These are phyloP conservation scores for Mongoloraphidia duomilia DNA, from an alignment of 2,888 invertebrate species.

Conservation along the genomic window DNA sequence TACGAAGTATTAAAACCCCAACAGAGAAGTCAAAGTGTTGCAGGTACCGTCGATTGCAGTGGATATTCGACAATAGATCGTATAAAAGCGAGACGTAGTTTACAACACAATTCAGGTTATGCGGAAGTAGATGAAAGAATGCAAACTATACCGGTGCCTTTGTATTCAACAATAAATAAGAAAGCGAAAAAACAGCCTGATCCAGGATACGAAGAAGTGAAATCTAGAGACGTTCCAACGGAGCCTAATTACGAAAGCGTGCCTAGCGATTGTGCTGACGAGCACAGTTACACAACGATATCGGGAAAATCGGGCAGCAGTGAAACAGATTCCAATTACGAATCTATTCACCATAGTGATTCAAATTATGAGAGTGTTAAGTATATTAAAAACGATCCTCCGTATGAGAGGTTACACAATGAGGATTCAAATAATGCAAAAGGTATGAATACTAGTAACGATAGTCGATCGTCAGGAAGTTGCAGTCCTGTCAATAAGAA, in stretches of 20 bases:
- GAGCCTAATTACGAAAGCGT: slow-evolving; percentile 70
- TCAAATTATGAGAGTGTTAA: slow-evolving; percentile 75
- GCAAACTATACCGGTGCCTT: no score
- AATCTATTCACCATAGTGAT: slow-evolving; percentile 51
- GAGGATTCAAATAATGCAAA: slow-evolving; percentile 17
- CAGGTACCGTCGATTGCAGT: slow-evolving; percentile 15
- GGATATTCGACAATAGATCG: slow-evolving; percentile 24
- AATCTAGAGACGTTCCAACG: slow-evolving; percentile 33
- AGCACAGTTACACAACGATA: slow-evolving; percentile 43
- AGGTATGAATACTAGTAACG: background rate
- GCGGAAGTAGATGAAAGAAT: slow-evolving; percentile 5
- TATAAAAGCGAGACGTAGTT: slow-evolving; percentile 5
- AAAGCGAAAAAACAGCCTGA: slow-evolving; percentile 24
- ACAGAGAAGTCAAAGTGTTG: slow-evolving; percentile 27
- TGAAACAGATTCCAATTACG: slow-evolving; percentile 57
- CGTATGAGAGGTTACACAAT: slow-evolving; percentile 45
- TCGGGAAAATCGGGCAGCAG: slow-evolving; percentile 39
- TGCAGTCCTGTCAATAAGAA: no score
- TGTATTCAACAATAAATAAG: slow-evolving; percentile 29
- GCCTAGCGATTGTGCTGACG: slow-evolving; percentile 35
- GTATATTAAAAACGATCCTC: slow-evolving; percentile 54
- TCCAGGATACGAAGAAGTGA: slow-evolving; percentile 38
- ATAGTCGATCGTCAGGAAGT: no score
- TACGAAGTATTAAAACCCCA: slow-evolving; percentile 60
- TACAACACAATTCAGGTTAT: slow-evolving; percentile 3